A percentile compares a stretch with the other conserved stretches of the same genome.
phyloP scores from a whole-genome alignment of 2,113 vertebrate species.

The Phrynosoma platyrhinos region DNA sequence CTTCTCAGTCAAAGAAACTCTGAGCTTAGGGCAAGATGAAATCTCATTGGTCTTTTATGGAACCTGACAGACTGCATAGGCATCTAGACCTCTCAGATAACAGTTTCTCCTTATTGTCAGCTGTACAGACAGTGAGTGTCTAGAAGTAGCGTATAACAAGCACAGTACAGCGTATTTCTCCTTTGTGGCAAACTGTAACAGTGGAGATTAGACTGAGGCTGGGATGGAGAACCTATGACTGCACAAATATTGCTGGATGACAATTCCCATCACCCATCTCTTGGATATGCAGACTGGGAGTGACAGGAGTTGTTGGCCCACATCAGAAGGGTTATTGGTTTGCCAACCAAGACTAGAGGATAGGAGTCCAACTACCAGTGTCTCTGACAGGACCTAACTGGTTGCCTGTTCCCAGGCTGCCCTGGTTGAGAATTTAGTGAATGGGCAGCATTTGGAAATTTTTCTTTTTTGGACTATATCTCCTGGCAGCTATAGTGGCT shows the following conservation, averaged over 20 bases:
- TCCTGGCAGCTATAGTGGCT: too few relatives aligned
- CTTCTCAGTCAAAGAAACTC: too few relatives aligned
- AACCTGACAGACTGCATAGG: too few relatives aligned
- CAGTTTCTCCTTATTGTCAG: not conserved
- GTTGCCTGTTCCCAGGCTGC: too few relatives aligned
- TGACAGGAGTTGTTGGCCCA: too few relatives aligned
- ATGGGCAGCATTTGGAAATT: not conserved
- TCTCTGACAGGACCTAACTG: too few relatives aligned
- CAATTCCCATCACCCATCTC: too few relatives aligned
- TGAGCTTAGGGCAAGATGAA: not conserved
- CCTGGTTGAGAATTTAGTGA: not conserved
- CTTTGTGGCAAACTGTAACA: not conserved
- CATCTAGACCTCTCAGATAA: not conserved
- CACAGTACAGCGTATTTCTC: not conserved
- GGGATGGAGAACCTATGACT: not conserved
- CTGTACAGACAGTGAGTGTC: not conserved
- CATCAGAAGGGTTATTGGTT: not conserved
- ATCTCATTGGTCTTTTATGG: not conserved
- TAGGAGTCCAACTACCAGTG: too few relatives aligned
- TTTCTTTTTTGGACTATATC: too few relatives aligned
- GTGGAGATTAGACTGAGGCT: too few relatives aligned
- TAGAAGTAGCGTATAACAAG: not conserved
- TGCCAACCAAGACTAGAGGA: not conserved
- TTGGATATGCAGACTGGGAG: too few relatives aligned
- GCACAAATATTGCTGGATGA: too few relatives aligned